Percentiles rank a stretch among this genome's conserved stretches.
phyloP scores from a whole-genome alignment of 2,888 invertebrate species.

The Operophtera brumata region DNA sequence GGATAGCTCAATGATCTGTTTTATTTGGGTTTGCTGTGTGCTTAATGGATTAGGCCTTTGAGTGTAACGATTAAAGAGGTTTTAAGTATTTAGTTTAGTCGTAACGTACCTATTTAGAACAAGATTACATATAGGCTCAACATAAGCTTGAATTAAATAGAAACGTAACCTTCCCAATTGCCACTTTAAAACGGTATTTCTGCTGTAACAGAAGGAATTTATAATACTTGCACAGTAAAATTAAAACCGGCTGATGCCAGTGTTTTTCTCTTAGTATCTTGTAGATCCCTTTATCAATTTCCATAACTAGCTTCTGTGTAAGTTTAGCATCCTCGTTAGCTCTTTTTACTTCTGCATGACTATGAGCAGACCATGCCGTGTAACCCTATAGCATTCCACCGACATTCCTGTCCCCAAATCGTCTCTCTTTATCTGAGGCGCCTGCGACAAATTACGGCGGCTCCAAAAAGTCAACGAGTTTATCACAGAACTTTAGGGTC shows the following conservation, averaged over 20 bases:
- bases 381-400: constrained; percentile 49
- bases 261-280: too few species aligned
- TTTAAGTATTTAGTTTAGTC: too few species aligned
- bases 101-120: too few species aligned
- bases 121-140: too few species aligned
- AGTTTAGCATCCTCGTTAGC: neutral
- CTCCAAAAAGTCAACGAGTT: constrained; percentile 68
- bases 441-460: constrained; percentile 79
- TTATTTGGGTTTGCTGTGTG: constrained; percentile 5
- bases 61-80: neutral
- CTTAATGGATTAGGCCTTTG: too few species aligned
- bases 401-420: constrained; percentile 58
- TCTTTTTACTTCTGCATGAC: neutral
- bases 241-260: too few species aligned
- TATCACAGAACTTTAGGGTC: constrained; percentile 71
- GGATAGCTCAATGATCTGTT: constrained; percentile 30
- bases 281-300: neutral
- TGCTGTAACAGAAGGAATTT: too few species aligned
- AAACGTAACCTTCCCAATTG: too few species aligned
- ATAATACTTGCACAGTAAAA: too few species aligned
- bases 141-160: too few species aligned
- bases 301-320: neutral
- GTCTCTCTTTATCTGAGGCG: constrained; percentile 72
- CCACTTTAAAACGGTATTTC: too few species aligned
- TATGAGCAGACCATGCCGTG: constrained; percentile 7